phyloP scores from a whole-genome alignment of 2,888 invertebrate species.

The Drosophila phalerata region DNA sequence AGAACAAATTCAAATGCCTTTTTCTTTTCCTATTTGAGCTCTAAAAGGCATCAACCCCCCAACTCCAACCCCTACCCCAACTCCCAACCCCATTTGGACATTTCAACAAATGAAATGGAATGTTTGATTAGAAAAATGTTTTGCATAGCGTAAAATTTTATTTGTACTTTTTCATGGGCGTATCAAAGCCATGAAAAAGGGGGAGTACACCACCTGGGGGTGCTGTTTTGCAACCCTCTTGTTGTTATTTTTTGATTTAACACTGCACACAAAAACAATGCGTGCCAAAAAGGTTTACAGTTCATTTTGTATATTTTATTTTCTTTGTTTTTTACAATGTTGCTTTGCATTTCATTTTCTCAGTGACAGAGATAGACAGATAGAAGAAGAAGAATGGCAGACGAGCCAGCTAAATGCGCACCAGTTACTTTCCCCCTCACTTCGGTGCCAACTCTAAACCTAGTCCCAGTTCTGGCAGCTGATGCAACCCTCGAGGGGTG shows the following conservation, averaged over 20 bases:
- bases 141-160: slow-evolving; percentile 80
- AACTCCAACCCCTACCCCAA: slow-evolving; percentile 1
- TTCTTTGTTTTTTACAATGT: slow-evolving; percentile 53
- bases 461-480: slow-evolving; percentile 4
- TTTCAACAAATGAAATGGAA: slow-evolving; percentile 74
- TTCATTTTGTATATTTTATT: slow-evolving; percentile 72
- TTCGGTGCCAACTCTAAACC: not conserved
- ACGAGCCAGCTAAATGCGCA: slow-evolving; percentile 40
- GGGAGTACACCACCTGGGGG: slow-evolving; percentile 46
- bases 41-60: not conserved
- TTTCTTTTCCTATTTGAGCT: not conserved
- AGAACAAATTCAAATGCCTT: slow-evolving; percentile 57
- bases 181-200: slow-evolving; percentile 26
- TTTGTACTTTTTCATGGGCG: slow-evolving; percentile 60
- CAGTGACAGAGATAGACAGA: slow-evolving; percentile 33
- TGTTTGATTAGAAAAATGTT: slow-evolving; percentile 81
- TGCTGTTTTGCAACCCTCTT: slow-evolving; percentile 58
- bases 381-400: slow-evolving; percentile 8
- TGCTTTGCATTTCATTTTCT: slow-evolving; percentile 55
- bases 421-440: slow-evolving; percentile 8
- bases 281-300: slow-evolving; percentile 77
- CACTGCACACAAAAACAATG: slow-evolving; percentile 58
- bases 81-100: slow-evolving; percentile 16
- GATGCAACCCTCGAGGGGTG: slow-evolving; percentile 56
- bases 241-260: slow-evolving; percentile 40